Evolutionary conservation across 2,797 vertebrate species (phyloP), one percentile per base, ranked within the genome.

Genomic region (Tangara arthus): DNA sequence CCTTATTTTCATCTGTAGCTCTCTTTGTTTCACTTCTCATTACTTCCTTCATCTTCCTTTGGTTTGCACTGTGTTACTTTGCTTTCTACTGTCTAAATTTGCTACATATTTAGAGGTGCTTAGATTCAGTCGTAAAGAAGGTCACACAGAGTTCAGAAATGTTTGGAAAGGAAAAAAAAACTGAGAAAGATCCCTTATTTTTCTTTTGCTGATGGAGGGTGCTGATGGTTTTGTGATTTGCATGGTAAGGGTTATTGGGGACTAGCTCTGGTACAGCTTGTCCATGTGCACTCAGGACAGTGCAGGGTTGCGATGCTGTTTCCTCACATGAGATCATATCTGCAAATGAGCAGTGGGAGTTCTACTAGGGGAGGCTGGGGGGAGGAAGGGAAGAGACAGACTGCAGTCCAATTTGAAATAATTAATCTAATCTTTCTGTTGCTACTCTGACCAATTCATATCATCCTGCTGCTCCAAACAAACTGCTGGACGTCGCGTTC

Each of bases 131-230:
- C 3, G 17, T 97, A 95, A 97, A 97, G 76, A 87, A 97, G 98
- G 98, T 98, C 97, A 98, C 37, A 41, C 44, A 96, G 95, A 98
- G 98, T 98, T 98, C 97, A 98, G 91, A 97, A 97, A 94, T 97
- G 96, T 98, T 98, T 98, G 91, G 94, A 96, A 97, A 97, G 90
- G 69, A 27, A 26, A 86, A 78, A n/a, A 87, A 56, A 95, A 88
- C 19, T 82, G 78, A 94, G 83, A 96, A 95, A 94, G 75, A 90
- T 65, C 28, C 61, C 82, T 66, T 94, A 79, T 85, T 64, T 95
- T 92, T 79, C 61, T 90, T 79, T 71, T 65, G 42, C 42, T 93
- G 14, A 2, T 72, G 56, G 59, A 89, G 18, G 35, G 47, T 83
- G 69, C 57, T 96, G 83, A 86, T 71, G 91, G 42, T 63, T 95